Evolutionary conservation across 2,888 invertebrate species (phyloP), one percentile per base, ranked within the genome.

Genomic region (Hanleya hanleyi): DNA sequence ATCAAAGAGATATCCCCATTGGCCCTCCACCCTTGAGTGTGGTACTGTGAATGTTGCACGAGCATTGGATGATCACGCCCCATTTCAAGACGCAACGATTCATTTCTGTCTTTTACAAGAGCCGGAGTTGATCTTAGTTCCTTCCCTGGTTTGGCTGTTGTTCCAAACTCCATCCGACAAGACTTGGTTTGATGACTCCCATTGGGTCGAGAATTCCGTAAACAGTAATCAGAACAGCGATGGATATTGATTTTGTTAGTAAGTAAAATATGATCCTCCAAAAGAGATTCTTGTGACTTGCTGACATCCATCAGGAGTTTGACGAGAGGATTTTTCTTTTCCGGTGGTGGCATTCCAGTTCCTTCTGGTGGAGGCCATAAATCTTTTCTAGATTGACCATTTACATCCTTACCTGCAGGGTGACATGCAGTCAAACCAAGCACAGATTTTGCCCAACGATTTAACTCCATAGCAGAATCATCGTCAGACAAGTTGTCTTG

Each of bases 361-460:
- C 81, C 78, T 62, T 83, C 81, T 22, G 77, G 83, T 18, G 79
- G 79, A 9, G 81, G 77, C 81, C 81, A 83, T 0, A 80, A 67
- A 33, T 79, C 69, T 79, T 79, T 82, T 15, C 72, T 73, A 33
- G 77, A 71, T 4, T 73, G 37, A 15, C 77, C 77, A 49, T 65
- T 62, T 26, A 41, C 69, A 77, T 79, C 74, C 41, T 22, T 66
- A 26, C 77, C 77, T 32, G 69, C 77, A 47, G 81, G 80, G 74
- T 80, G 81, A 18, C 18, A 67, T 7, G 77, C 77, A 41, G 77
- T 74, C 73, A 74, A 73, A 32, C 67, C 61, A 37, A 77, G 69
- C 7, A 64, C 36, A 4, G 33, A 12, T 18, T 33, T 36, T 9
- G 78, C 76, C 78, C 76, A 78, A 1, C 71, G 35, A 29, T 74